Evolutionary conservation across 2,888 invertebrate species (phyloP).

Genomic region (Escarpia spicata): DNA sequence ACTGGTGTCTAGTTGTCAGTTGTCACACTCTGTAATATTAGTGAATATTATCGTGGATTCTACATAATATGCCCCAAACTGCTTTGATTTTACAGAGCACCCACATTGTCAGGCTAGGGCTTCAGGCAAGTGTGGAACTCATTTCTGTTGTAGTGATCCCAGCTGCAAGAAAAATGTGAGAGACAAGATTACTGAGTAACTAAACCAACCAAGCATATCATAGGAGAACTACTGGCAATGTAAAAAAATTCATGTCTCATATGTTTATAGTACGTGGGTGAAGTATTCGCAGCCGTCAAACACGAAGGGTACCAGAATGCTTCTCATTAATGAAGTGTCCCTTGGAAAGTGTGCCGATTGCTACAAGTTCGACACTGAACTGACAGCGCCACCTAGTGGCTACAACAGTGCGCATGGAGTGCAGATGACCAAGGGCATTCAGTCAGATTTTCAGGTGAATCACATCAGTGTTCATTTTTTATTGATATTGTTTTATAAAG

Average conservation of each 20-base stretch:
- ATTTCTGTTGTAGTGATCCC: too few relatives aligned
- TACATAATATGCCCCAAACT: too few relatives aligned
- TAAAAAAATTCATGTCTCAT: neutral
- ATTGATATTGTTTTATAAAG: neutral
- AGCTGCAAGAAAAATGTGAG: neutral
- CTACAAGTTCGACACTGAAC: constrained; percentile 38
- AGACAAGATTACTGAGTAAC: neutral
- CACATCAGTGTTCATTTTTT: neutral
- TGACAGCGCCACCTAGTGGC: constrained; percentile 57
- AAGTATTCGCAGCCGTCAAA: constrained; percentile 54
- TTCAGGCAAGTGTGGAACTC: too few relatives aligned
- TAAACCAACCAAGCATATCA: neutral
- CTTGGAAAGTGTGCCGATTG: constrained; percentile 53
- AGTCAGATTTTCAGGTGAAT: constrained; percentile 55
- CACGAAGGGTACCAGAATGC: constrained; percentile 53
- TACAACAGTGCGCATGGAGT: constrained; percentile 61
- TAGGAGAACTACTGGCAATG: neutral
- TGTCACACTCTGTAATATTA: too few relatives aligned
- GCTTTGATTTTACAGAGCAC: too few relatives aligned
- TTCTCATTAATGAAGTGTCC: constrained; percentile 59
- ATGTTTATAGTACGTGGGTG: constrained; percentile 45
- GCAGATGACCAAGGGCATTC: constrained; percentile 38
- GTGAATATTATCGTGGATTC: too few relatives aligned
- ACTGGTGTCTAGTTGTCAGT: too few relatives aligned
- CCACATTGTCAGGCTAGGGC: too few relatives aligned